Evolutionary conservation across 2,797 vertebrate genomes (phyloP), one percentile per base, ranked within the genome.

Genomic region (Alectoris magna): DNA sequence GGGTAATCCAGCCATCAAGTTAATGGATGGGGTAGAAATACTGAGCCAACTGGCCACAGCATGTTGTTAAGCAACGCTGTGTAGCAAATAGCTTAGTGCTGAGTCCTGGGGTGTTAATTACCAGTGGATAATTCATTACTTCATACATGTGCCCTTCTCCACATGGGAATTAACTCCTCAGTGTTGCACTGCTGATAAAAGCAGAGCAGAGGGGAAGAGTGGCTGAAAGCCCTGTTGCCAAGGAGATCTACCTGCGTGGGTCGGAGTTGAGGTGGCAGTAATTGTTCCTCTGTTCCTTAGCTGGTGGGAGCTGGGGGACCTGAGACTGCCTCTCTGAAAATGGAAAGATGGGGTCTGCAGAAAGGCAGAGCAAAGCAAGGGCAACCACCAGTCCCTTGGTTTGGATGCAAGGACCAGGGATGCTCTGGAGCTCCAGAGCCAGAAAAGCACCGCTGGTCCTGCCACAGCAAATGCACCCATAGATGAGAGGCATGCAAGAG

Each of bases 161-260:
- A 80, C 73, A 74, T 10, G 58, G 60, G 92, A 91, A 85, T 77
- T 74, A 90, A 76, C 88, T 88, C 87, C 81, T 76, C 62, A 26
- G 91, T 9, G 2, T 51, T 56, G 84, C 55, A 31, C 27, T 71
- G 74, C 3, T 5, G 84, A 60, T 92, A n/a, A 84, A 82, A 88
- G 91, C 75, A 10, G 79, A 93, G 60, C 73, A 63, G 86, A 19
- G 1, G 75, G 92, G 84, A 94, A 87, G 71, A 94, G 71, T 19
- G 38, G 46, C 77, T 85, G 70, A 95, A 84, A 95, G 73, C 83
- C 60, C 67, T 49, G 96, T 97, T 96, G 63, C 96, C 95, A 96
- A 59, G 96, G 97, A 92, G 95, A 96, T 92, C 69, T 87, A 95
- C 67, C 83, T 15, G 60, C 23, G 77, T 94, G 95, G 95, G 95